A percentile compares a stretch with the other conserved stretches of the same genome.
Evolutionary conservation across 2,797 vertebrate species (phyloP).

Genomic region (Epinephelus awoara): DNA sequence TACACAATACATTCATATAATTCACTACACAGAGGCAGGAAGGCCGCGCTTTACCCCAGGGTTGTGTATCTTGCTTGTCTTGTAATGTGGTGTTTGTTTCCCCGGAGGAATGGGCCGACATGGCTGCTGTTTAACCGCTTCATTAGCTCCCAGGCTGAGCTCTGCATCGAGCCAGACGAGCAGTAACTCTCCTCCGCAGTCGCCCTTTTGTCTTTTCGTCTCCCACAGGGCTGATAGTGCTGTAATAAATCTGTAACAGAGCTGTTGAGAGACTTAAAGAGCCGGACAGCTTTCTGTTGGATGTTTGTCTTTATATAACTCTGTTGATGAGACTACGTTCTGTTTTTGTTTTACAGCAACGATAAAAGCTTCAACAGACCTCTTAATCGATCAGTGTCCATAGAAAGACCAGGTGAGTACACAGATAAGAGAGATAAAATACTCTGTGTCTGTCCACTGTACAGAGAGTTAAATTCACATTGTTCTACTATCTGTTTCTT

Average conservation of each 20-base stretch:
- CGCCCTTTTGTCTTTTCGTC: slow-evolving; percentile 34
- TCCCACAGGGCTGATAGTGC: slow-evolving; percentile 29
- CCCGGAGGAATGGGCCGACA: slow-evolving; percentile 16
- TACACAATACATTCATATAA: not conserved
- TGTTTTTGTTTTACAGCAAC: slow-evolving; percentile 78
- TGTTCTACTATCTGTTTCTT: slow-evolving; percentile 44
- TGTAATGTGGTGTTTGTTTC: slow-evolving; percentile 12
- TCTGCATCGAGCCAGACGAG: slow-evolving; percentile 14
- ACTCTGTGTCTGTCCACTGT: slow-evolving; percentile 8
- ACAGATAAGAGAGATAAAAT: slow-evolving; percentile 38
- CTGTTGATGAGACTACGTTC: not conserved
- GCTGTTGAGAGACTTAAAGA: slow-evolving; percentile 3
- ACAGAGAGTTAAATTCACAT: not conserved
- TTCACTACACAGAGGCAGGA: not conserved
- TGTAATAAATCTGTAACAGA: slow-evolving; percentile 45
- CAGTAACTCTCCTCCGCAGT: slow-evolving; percentile 44
- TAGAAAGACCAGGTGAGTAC: slow-evolving; percentile 88
- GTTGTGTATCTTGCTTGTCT: slow-evolving; percentile 29
- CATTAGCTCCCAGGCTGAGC: slow-evolving; percentile 55
- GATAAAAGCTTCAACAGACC: slow-evolving; percentile 91
- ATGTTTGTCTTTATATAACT: slow-evolving; percentile 20
- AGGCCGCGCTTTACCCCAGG: not conserved
- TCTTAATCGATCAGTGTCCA: slow-evolving; percentile 85
- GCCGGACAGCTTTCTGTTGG: not conserved
- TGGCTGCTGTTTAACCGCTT: slow-evolving; percentile 44